These are phyloP conservation scores for Allacma fusca DNA, from an alignment of 2,888 invertebrate genomes.

Conservation along the genomic window DNA sequence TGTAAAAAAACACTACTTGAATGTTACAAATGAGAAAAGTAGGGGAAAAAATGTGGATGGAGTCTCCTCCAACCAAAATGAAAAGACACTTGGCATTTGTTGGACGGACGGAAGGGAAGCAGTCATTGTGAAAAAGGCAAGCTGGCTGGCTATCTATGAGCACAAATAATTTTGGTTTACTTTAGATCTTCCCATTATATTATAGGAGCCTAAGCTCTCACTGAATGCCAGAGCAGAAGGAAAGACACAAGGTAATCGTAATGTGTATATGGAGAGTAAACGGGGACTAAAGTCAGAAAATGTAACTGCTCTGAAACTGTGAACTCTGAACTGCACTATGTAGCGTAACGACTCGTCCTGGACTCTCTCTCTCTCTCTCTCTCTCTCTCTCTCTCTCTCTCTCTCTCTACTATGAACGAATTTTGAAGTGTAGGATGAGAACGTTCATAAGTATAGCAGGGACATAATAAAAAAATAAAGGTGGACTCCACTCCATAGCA, in stretches of 20 bases:
- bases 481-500: background rate
- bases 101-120: slow-evolving; percentile 31
- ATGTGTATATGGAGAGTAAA: too few relatives aligned
- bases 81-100: slow-evolving; percentile 33
- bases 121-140: slow-evolving; percentile 34
- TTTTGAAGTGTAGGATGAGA: slow-evolving; percentile 37
- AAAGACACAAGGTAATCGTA: background rate
- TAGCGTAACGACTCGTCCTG: background rate
- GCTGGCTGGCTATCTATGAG: slow-evolving; percentile 15
- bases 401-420: too few relatives aligned
- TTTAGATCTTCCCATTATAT: slow-evolving; percentile 20
- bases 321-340: background rate
- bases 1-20: background rate
- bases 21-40: background rate
- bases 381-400: too few relatives aligned
- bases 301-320: background rate
- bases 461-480: slow-evolving; percentile 8
- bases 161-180: slow-evolving; percentile 1
- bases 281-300: background rate
- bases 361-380: background rate
- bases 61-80: slow-evolving; percentile 21
- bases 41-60: slow-evolving; percentile 27
- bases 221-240: background rate
- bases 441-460: background rate
- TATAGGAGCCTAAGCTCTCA: background rate